Evolutionary conservation across 2,888 invertebrate species (phyloP), one percentile per base, ranked within the genome.

Genomic region (Bugula neritina): DNA sequence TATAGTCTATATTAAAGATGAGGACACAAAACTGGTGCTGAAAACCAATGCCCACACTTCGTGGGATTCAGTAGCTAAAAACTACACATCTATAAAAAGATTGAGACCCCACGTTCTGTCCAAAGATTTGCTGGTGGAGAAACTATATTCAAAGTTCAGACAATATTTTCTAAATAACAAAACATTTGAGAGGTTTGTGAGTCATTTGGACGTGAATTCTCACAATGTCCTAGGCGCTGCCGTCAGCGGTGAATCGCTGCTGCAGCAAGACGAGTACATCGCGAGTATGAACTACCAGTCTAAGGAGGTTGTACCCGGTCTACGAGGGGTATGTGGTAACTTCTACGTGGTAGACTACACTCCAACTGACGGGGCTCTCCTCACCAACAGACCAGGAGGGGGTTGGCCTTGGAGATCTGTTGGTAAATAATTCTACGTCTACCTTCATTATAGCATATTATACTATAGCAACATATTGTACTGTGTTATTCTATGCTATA

Each of bases 1-100:
- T 31, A 63, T 63, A 25, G 27, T 13, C 63, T 63, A 31, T 34
- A 17, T 27, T 10, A 27, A 31, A 63, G 63, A 63, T 31, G 63
- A 31, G 3, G 31, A 63, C n/a, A 31, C 63, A 34, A 63, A 63
- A n/a, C 31, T 63, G 17, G 63, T 63, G 34, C 63, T 63, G 63
- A 63, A 63, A n/a, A 63, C 63, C 1, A 63, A 63, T 13, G 31
- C 31, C 2, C 2, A 2, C 2, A 25, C 27, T 17, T 29, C 5
- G 3, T 17, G 3, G 5, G 29, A 63, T 3, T 29, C 31, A n/a
- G 5, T 63, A 31, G 57, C 57, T 5, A 17, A 57, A 25, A 25
- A 25, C 17, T n/a, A n/a, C n/a, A n/a, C n/a, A n/a, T n/a, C n/a
- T n/a, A n/a, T n/a, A n/a, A n/a, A n/a, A n/a, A n/a, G n/a, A n/a